A percentile compares a stretch with the other conserved stretches of the same genome.
These are phyloP conservation scores for Galaxea fascicularis DNA, from an alignment of 92 coral and sea anemone genomes.

Conservation along the genomic window DNA sequence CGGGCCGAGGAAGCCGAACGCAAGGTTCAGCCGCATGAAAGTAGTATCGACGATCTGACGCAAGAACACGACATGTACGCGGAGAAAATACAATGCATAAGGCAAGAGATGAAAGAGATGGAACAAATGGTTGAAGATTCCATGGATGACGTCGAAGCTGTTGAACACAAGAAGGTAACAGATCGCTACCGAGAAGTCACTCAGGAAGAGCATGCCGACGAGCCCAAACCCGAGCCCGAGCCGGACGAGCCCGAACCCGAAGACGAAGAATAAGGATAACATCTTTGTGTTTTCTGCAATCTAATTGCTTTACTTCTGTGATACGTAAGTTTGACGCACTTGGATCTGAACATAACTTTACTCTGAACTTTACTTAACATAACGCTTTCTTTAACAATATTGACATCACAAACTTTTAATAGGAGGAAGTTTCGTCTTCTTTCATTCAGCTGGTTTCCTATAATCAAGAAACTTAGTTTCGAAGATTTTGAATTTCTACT, in stretches of 20 bases:
- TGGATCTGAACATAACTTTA: background rate
- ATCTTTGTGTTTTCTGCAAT: background rate
- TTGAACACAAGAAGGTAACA: slow-evolving; percentile 59
- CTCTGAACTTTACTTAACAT: background rate
- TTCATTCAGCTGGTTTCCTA: background rate
- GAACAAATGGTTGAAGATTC: slow-evolving; percentile 75
- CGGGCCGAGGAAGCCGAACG: slow-evolving; percentile 90
- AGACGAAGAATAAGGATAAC: slow-evolving; percentile 47
- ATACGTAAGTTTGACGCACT: slow-evolving; percentile 12
- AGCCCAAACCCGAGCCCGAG: slow-evolving; percentile 26
- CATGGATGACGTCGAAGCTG: slow-evolving; percentile 54
- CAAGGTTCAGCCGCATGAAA: slow-evolving; percentile 75
- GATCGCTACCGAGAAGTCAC: slow-evolving; percentile 51
- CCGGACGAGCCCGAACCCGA: slow-evolving; percentile 13
- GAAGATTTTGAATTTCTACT: background rate
- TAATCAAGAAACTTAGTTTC: background rate
- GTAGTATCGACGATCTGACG: slow-evolving; percentile 59
- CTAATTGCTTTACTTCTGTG: background rate
- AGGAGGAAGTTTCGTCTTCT: background rate
- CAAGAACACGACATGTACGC: slow-evolving; percentile 58
- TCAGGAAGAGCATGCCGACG: slow-evolving; percentile 30
- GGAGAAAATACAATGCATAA: slow-evolving; percentile 44
- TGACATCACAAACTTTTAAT: background rate
- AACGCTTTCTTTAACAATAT: background rate
- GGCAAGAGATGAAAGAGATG: slow-evolving; percentile 74